Evolutionary conservation across 2,113 vertebrate genomes (phyloP), one percentile per base, ranked within the genome.

Genomic region (Actinemys pallida): DNA sequence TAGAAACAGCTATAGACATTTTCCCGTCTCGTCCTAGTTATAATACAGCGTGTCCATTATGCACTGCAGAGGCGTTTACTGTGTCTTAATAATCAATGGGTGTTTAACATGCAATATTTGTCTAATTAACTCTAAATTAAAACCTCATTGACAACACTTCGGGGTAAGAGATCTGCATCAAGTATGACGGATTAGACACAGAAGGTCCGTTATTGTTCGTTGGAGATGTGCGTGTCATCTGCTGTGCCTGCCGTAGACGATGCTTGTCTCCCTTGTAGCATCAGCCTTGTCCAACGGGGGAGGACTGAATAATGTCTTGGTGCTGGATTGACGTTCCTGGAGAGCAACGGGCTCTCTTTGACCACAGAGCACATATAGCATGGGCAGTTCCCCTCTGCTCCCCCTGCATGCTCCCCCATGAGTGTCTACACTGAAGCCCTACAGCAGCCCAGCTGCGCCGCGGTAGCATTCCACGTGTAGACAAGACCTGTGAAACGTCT

Each of bases 41-140:
- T 97, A 97, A 98, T 83, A 81, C 89, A 82, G 96, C 47, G 29
- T 97, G 98, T 98, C 98, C 89, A 0, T 86, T 56, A 92, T 91
- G 14, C 16, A 53, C 87, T 6, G 27, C 93, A 72, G 94, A 95
- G 96, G 22, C 53, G 24, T 84, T 96, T 86, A 93, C 96, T 95
- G 95, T 96, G 95, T 97, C 97, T 97, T 98, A 93, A 95, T 98
- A 98, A 98, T 98, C 98, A 98, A 96, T 98, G 98, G 95, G 88
- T 98, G 96, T 98, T 98, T 92, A 97, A 97, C 93, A 78, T 96
- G 96, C 83, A 89, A 93, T 98, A 98, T 98, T 98, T 98, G 98
- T 98, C 98, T 98, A 98, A 98, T 98, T 98, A 98, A 97, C 96
- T 97, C 91, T 97, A 98, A 98, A 98, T 98, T 98, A 98, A 98